Percentiles rank a stretch among this genome's conserved stretches.
Evolutionary conservation across 30 jellyfish, hydroid and myxozoan species (phyloP).

Genomic region (Euphysa ruthae): DNA sequence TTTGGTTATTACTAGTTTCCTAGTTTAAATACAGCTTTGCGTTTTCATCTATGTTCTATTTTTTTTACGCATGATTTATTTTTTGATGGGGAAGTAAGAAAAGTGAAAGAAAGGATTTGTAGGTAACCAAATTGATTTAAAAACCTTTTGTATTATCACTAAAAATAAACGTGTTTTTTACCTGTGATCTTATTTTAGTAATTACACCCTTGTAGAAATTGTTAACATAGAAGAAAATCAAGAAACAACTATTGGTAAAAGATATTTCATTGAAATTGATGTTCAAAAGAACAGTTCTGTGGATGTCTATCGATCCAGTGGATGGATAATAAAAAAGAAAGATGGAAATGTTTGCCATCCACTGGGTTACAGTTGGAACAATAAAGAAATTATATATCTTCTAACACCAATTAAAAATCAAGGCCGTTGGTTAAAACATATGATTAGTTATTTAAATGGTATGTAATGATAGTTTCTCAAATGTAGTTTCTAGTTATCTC

Average conservation of each 20-base stretch:
- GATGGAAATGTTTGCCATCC: slow-evolving; percentile 52
- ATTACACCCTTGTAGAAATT: slow-evolving; percentile 29
- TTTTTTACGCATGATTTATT: no score
- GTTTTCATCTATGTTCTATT: no score
- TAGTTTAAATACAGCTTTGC: no score
- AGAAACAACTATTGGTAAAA: slow-evolving; percentile 48
- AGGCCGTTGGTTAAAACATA: slow-evolving; percentile 56
- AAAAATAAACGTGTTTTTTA: not conserved
- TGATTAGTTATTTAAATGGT: slow-evolving; percentile 41
- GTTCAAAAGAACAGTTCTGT: slow-evolving; percentile 6
- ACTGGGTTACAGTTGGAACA: slow-evolving; percentile 51
- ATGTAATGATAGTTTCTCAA: no score
- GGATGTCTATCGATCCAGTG: slow-evolving; percentile 70
- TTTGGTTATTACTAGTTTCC: no score
- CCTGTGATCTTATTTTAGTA: slow-evolving; percentile 9
- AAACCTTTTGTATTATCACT: no score
- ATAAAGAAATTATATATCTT: slow-evolving; percentile 27
- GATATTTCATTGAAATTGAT: slow-evolving; percentile 87
- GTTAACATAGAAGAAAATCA: slow-evolving; percentile 75
- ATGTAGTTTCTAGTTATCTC: no score
- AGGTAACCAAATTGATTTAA: no score
- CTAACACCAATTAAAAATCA: slow-evolving; percentile 77
- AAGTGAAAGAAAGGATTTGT: no score
- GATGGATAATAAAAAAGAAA: slow-evolving; percentile 40
- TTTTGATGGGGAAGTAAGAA: no score